Evolutionary conservation across 2,888 invertebrate genomes (phyloP), one percentile per base, ranked within the genome.

Genomic region (Polymixis flavicincta): DNA sequence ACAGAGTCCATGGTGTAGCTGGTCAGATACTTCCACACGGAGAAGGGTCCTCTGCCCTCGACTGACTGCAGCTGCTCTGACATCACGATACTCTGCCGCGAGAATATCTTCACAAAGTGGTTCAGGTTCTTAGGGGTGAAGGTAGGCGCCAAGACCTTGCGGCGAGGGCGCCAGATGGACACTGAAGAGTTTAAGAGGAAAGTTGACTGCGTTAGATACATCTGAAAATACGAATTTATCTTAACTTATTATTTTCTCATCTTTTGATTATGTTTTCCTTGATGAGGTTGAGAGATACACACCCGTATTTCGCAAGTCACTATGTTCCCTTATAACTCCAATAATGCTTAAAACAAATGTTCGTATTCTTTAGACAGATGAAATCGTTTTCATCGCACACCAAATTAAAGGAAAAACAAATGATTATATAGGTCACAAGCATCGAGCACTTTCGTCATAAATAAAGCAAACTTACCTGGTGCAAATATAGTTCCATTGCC

Each of bases 1-100:
- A 93, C 88, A 25, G 93, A 85, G 67, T 92, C 91, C 89, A 94
- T 90, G 0, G 92, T 86, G 50, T 91, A 94, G 0, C 89, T 82
- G 0, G 90, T 89, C 0, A 93, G 54, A 72, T 89, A 93, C 17
- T 90, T 89, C 92, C 93, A 94, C 19, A 92, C 50, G 4, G 92
- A 90, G 50, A 92, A 86, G 0, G 86, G 75, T 14, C 89, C 90
- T 5, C 67, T 85, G 0, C 88, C 90, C 13, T 80, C 90, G 0
- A 50, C 78, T 5, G 64, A 6, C 0, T 79, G 67, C 42, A 94
- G 63, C 54, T 87, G 81, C 0, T 89, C 74, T 1, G 84, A 88
- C 90, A 93, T 67, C 2, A 88, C 74, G 2, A 63, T 66, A 71
- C 92, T 92, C 68, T 93, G 92, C 1, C 78, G 71, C 0, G 89